phyloP scores from a whole-genome alignment of 1,140 invertebrate species.

The Aphaenogaster ashmeadi region DNA sequence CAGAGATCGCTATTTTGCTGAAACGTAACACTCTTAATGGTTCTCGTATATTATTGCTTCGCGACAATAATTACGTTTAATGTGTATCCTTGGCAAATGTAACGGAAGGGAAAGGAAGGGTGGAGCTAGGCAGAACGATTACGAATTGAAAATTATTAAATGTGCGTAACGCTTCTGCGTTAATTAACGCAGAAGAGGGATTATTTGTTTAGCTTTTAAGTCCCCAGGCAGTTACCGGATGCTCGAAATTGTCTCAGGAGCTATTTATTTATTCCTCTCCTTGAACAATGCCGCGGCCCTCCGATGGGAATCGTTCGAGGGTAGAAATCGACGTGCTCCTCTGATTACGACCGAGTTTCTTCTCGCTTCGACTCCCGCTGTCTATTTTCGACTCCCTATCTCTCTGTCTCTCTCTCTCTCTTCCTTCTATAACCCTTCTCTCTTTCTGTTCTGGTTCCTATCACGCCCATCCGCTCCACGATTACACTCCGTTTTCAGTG shows the following conservation, averaged over 20 bases:
- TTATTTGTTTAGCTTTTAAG: conserved; percentile 49
- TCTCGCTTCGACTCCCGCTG: conserved; percentile 9
- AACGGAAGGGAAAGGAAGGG: not conserved
- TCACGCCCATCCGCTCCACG: conserved; percentile 40
- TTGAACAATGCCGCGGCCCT: conserved; percentile 70
- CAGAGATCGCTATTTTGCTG: not conserved
- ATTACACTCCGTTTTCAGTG: conserved; percentile 41
- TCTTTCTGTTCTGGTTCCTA: not conserved
- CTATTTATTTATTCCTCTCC: conserved; percentile 75
- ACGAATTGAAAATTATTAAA: conserved; percentile 53
- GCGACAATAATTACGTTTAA: conserved; percentile 21
- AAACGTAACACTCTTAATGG: not conserved
- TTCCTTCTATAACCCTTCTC: not conserved
- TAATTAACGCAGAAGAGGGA: conserved; percentile 64
- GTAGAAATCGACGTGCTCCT: conserved; percentile 71
- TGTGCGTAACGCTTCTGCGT: conserved; percentile 8
- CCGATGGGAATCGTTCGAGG: conserved; percentile 71
- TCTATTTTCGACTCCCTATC: not conserved
- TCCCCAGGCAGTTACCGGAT: conserved; percentile 55
- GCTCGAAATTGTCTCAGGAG: conserved; percentile 64
- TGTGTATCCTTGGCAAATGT: not conserved
- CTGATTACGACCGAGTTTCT: conserved; percentile 72
- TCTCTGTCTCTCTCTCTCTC: not conserved
- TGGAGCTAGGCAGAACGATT: not conserved
- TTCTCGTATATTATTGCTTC: conserved; percentile 6